Evolutionary conservation across 2,797 vertebrate genomes (phyloP).

Genomic region (Meriones psammophilus): DNA sequence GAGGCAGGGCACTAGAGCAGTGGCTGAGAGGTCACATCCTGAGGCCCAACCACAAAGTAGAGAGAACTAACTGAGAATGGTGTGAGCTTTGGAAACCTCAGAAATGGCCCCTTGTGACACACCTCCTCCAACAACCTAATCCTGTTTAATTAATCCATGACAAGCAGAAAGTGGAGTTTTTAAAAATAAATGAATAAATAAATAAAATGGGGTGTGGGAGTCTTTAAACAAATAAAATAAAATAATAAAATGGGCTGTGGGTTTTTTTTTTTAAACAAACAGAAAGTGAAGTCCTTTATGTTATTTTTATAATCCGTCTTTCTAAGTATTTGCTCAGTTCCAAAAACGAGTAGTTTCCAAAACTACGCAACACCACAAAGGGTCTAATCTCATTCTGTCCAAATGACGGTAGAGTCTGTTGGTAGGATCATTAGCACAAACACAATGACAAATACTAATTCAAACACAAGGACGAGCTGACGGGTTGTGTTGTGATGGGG

Average conservation of each 20-base stretch:
- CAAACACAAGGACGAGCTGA: neutral
- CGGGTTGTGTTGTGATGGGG: neutral
- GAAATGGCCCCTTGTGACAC: neutral
- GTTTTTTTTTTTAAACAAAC: neutral
- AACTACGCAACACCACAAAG: neutral
- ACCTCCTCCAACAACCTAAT: neutral
- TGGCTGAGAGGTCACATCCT: neutral
- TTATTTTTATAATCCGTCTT: conserved; percentile 71
- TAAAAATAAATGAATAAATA: no score
- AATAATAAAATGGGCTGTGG: no score
- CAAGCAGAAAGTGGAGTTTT: conserved; percentile 29
- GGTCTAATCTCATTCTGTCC: conserved; percentile 19
- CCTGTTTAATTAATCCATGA: conserved; percentile 41
- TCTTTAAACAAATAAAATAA: no score
- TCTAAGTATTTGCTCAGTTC: conserved; percentile 56
- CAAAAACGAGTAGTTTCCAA: conserved; percentile 24
- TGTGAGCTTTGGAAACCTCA: neutral
- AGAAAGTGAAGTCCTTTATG: conserved; percentile 58
- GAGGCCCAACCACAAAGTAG: neutral
- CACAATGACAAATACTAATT: neutral
- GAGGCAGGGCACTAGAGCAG: neutral
- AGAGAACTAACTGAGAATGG: neutral
- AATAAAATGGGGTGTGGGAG: no score
- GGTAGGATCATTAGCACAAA: conserved; percentile 6
- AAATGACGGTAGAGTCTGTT: conserved; percentile 38